phyloP scores from a whole-genome alignment of 1,140 invertebrate species.

The Brachionus asplanchnoidis region DNA sequence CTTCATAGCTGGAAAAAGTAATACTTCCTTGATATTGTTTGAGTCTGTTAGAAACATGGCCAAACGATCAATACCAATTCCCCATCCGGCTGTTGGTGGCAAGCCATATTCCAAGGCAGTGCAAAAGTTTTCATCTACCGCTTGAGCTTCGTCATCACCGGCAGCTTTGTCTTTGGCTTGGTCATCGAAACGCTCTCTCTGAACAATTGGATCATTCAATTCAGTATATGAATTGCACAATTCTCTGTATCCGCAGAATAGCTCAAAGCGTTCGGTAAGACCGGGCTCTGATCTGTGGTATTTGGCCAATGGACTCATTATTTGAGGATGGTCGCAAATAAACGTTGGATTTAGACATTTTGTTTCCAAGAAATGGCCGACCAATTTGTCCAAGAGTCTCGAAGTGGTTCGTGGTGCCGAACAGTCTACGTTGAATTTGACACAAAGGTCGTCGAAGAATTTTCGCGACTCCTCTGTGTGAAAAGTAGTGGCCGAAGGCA shows the following conservation, averaged over 20 bases:
- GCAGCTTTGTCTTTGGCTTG: constrained; percentile 94
- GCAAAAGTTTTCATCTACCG: constrained; percentile 94
- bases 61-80: constrained; percentile 89
- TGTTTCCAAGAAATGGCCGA: constrained; percentile 92
- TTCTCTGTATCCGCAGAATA: constrained; percentile 96
- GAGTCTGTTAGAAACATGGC: constrained; percentile 97
- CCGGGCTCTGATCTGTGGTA: constrained; percentile 83
- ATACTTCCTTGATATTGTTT: constrained; percentile 87
- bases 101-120: constrained; percentile 93
- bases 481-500: constrained; percentile 66
- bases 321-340: constrained; percentile 93
- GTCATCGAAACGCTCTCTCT: constrained; percentile 85
- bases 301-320: constrained; percentile 98
- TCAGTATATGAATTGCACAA: constrained; percentile 98
- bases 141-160: constrained; percentile 95
- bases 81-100: constrained; percentile 97
- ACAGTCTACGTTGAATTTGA: constrained; percentile 83
- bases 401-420: constrained; percentile 81
- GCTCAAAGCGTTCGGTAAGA: constrained; percentile 90
- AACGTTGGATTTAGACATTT: constrained; percentile 93
- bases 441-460: constrained; percentile 75
- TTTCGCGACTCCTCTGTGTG: constrained; percentile 62
- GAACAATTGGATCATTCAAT: constrained; percentile 92
- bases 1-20: constrained; percentile 67
- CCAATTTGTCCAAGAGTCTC: constrained; percentile 87